Base-by-base conservation (phyloP, 2,888 invertebrate species). In the Odontomyia ornata region DNA sequence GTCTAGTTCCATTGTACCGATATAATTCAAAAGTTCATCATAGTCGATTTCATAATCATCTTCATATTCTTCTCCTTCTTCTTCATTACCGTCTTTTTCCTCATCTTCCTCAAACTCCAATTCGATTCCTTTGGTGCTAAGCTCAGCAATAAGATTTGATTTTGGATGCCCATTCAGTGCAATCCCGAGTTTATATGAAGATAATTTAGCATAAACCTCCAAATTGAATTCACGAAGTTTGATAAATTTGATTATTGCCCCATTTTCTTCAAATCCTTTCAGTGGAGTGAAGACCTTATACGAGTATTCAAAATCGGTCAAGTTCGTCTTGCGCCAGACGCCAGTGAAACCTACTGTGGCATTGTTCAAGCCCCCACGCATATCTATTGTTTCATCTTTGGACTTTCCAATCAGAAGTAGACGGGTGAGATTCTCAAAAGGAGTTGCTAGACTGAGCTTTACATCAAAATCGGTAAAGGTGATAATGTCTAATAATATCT, bases 241-340 rank as follows among this genome's bases (percentile, higher is more conserved):
- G 0, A 93, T 88, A 0, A 85, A 76, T 83, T 94, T 94, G 0
- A 91, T 88, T 0, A 93, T 91, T 9, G 93, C 87, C 0, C 94
- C 94, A 82, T 93, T 94, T 83, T 94, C 92, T 82, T 93, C 91
- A 80, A 94, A 92, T 3, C 92, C 92, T 81, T 91, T 90, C n/a
- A 95, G 85, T 0, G 95, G 95, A 0, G 94, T 93, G 83, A 91
- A 93, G 56, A 95, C 86, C 80, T 92, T 90, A 84, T 93, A 94
- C 0, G 92, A 89, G 84, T 95, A 94, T 79, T 94, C 92, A 80
- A 95, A 93, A 85, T 95, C 91, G 13, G 91, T 89, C 21, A 91
- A 84, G 67, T 89, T 89, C 0, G 80, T 76, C 80, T 82, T 82
- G 28, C 84, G 91, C 92, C 94, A 94, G 57, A 93, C 91, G 57